Conservation (phyloP, 2,113 vertebrate genomes). For the Pyrgilauda ruficollis region DNA sequence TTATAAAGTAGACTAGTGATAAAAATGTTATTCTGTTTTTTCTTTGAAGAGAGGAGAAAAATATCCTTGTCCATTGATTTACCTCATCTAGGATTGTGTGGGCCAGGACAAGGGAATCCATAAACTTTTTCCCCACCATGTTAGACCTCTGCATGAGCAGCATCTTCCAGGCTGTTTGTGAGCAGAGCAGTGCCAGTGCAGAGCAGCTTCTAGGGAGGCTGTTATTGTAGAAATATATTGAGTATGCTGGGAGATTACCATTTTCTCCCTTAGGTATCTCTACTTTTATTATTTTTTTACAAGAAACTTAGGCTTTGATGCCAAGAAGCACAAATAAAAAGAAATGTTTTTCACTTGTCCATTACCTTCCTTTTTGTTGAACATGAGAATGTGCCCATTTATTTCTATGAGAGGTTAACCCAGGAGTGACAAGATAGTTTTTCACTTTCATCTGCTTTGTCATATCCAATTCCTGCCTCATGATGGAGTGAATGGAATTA, state of each 20-base stretch:
- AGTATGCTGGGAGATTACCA: background rate
- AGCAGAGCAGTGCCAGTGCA: background rate
- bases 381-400: background rate
- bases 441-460: constrained; percentile 33
- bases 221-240: background rate
- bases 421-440: background rate
- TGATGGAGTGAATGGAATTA: constrained; percentile 17
- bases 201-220: background rate
- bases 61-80: background rate
- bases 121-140: background rate
- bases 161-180: background rate
- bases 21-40: background rate
- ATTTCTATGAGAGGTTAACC: background rate
- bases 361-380: constrained; percentile 21
- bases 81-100: background rate
- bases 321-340: constrained; percentile 40
- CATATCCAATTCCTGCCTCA: constrained; percentile 24
- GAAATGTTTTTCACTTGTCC: background rate
- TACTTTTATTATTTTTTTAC: background rate
- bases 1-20: background rate
- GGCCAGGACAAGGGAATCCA: background rate
- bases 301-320: background rate
- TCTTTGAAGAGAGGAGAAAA: background rate
- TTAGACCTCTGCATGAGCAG: background rate
- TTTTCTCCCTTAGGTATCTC: background rate